Conservation (phyloP, 2,113 vertebrate genomes). For the Galbula dea region DNA sequence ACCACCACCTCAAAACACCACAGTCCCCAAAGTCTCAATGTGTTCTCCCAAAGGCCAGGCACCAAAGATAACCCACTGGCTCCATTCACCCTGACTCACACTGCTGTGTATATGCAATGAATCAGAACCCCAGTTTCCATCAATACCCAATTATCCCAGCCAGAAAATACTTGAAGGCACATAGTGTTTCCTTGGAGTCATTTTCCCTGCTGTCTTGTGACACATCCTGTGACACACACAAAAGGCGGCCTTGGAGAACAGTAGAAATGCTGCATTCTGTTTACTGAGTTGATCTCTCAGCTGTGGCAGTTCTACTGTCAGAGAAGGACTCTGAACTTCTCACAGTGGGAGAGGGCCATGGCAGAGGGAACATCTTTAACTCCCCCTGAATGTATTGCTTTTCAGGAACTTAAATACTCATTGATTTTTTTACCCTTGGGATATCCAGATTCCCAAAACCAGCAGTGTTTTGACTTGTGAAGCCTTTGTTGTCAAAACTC, state of each 20-base stretch:
- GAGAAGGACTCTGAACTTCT: neutral
- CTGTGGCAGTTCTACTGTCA: neutral
- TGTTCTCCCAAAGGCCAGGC: neutral
- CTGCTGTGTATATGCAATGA: neutral
- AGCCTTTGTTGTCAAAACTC: conserved; percentile 40
- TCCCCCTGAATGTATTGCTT: conserved; percentile 21
- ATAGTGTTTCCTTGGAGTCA: neutral
- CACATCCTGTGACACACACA: neutral
- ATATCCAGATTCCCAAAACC: conserved; percentile 55
- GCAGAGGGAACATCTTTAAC: conserved; percentile 3
- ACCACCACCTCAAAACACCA: too few relatives aligned
- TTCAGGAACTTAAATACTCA: conserved; percentile 62
- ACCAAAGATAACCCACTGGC: neutral
- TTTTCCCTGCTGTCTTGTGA: neutral
- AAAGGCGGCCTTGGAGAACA: neutral
- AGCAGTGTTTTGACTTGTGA: conserved; percentile 48
- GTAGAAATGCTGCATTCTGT: neutral
- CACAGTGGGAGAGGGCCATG: neutral
- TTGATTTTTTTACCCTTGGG: conserved; percentile 54
- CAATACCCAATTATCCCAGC: neutral
- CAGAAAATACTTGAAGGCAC: neutral
- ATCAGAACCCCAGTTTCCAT: neutral
- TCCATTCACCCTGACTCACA: neutral
- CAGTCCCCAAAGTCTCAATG: neutral
- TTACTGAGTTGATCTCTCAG: neutral